Base-by-base conservation (phyloP, 2,113 vertebrate genomes). In the Boleophthalmus pectinirostris region DNA sequence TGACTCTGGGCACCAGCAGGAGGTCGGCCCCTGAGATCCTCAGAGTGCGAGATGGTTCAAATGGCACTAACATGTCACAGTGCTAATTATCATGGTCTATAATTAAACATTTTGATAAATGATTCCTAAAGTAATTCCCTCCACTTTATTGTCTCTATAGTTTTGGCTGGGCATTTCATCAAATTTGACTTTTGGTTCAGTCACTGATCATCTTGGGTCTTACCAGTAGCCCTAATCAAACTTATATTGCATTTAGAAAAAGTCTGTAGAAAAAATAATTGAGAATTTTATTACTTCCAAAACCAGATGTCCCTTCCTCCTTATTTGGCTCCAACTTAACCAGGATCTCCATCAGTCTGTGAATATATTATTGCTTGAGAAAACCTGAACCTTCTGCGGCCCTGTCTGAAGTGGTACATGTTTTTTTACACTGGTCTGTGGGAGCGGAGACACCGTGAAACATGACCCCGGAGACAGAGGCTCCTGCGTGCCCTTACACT, bases 381-480 rank as follows among this genome's bases (percentile, higher is more conserved):
- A 73, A 58, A 66, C 11, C 3, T 25, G 23, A 66, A 29, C 45
- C 15, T 29, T 65, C 33, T 49, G 15, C 43, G 25, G 33, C 25
- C 5, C 16, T 57, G 3, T 20, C 3, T 60, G 56, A 23, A 58
- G 16, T 45, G 63, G 63, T 53, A 66, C 57, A 23, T 24, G 14
- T 3, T 54, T 9, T 21, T 56, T 58, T 47, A 70, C 66, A 65
- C 23, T 21, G 47, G 61, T 63, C 43, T 35, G 51, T 66, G 21
- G 16, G 14, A 49, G 43, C 49, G 20, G 67, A 49, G 53, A 23
- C 33, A 35, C 15, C 8, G 66, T 72, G 53, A 79, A 83, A 82
- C 71, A 57, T 66, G 68, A 82, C 38, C 38, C 38, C 46, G 21
- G 21, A 60, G 23, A 2, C 18, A 35, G 0, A 60, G 57, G 45